These are phyloP conservation scores for Scomberomorus guttatus DNA, from an alignment of 2,797 vertebrate species.

Conservation along the genomic window DNA sequence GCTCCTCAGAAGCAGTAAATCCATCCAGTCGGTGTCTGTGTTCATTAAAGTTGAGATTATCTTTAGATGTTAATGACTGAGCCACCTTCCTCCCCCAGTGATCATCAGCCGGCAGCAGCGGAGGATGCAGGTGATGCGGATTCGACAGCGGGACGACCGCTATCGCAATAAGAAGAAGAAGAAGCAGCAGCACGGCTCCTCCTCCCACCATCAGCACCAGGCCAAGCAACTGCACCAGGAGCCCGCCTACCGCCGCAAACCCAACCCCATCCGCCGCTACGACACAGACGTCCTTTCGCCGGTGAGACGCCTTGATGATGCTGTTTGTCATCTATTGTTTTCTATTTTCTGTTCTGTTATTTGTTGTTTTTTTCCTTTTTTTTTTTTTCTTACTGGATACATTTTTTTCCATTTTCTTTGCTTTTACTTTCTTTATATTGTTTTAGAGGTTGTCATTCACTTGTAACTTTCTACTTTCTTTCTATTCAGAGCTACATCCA, in stretches of 20 bases:
- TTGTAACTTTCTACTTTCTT: background rate
- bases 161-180: slow-evolving; percentile 91
- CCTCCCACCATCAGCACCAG: slow-evolving; percentile 76
- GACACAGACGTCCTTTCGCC: slow-evolving; percentile 98
- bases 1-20: too few relatives aligned
- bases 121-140: slow-evolving; percentile 95
- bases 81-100: slow-evolving; percentile 78
- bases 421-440: too few relatives aligned
- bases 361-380: background rate
- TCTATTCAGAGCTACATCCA: slow-evolving; percentile 96
- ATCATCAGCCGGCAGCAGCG: slow-evolving; percentile 96
- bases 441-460: too few relatives aligned
- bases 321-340: background rate
- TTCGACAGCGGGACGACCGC: slow-evolving; percentile 94
- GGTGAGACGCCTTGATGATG: slow-evolving; percentile 79
- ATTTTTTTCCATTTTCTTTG: too few relatives aligned
- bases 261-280: slow-evolving; percentile 96
- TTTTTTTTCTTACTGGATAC: background rate
- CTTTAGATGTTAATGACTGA: too few relatives aligned
- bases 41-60: too few relatives aligned
- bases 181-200: slow-evolving; percentile 81
- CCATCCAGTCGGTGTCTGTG: too few relatives aligned
- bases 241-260: slow-evolving; percentile 95
- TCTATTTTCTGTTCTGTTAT: background rate
- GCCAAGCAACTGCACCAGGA: slow-evolving; percentile 89